phyloP scores from a whole-genome alignment of 2,888 invertebrate species.

The Sinodicranocentrus sp. region DNA sequence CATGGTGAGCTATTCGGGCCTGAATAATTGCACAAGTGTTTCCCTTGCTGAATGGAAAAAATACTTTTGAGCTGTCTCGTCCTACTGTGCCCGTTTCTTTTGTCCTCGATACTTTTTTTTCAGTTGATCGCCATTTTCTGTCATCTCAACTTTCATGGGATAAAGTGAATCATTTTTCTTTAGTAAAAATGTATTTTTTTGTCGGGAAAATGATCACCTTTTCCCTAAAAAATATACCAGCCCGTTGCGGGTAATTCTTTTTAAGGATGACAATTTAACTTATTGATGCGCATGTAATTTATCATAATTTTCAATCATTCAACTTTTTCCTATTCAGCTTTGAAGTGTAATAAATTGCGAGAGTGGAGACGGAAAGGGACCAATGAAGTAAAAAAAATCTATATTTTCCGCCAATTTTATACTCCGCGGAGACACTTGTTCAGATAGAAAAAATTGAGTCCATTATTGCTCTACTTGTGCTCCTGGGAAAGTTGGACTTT shows the following conservation, averaged over 20 bases:
- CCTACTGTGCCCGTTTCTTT: neutral
- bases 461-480: too few relatives aligned
- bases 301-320: conserved; percentile 14
- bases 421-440: too few relatives aligned
- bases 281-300: conserved; percentile 7
- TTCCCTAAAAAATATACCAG: too few relatives aligned
- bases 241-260: neutral
- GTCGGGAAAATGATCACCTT: too few relatives aligned
- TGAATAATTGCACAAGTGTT: neutral
- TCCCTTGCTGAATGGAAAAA: neutral
- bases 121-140: conserved; percentile 11
- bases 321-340: neutral
- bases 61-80: neutral
- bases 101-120: neutral
- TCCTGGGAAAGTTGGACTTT: too few relatives aligned
- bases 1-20: neutral
- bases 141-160: conserved; percentile 33
- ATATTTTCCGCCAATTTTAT: too few relatives aligned
- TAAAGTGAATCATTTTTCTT: conserved; percentile 35
- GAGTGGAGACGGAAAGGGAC: too few relatives aligned
- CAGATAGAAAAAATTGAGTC: too few relatives aligned
- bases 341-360: neutral
- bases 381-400: too few relatives aligned
- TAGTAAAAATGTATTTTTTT: conserved; percentile 15
- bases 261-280: neutral